Percentiles rank a stretch among this genome's conserved stretches.
Conservation (phyloP, 2,888 invertebrate genomes). For the Phyllotreta cruciferae region DNA sequence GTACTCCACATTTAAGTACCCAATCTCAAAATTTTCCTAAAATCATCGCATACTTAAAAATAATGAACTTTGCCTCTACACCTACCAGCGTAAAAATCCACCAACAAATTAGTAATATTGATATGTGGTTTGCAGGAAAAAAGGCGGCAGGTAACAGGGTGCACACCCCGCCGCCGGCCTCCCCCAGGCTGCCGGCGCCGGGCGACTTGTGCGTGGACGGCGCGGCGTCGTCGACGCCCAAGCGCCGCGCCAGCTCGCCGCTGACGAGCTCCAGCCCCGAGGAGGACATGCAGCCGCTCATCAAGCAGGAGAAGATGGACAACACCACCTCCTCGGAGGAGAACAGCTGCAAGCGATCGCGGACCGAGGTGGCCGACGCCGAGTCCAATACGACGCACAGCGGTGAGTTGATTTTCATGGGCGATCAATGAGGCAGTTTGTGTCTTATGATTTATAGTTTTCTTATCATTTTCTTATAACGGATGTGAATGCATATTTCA, state of each 20-base stretch:
- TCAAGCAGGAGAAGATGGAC: constrained; percentile 74
- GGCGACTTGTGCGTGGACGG: constrained; percentile 77
- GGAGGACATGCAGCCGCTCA: constrained; percentile 62
- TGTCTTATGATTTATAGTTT: no score
- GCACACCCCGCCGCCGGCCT: constrained; percentile 77
- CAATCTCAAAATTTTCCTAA: no score
- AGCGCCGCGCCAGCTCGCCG: constrained; percentile 65
- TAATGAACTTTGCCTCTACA: no score
- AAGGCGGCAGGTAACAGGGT: constrained; percentile 60
- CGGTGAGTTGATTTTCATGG: constrained; percentile 74
- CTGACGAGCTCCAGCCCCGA: constrained; percentile 58
- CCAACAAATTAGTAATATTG: no score
- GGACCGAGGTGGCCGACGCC: constrained; percentile 85
- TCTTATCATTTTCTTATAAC: no score
- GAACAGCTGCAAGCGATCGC: constrained; percentile 69
- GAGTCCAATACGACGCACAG: constrained; percentile 91
- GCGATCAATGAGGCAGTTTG: no score
- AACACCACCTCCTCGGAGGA: constrained; percentile 70
- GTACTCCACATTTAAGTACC: no score
- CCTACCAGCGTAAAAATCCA: no score
- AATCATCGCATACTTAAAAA: no score
- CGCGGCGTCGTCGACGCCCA: constrained; percentile 83
- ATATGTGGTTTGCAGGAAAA: constrained; percentile 23
- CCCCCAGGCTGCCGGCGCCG: constrained; percentile 69
- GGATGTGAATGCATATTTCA: no score